Evolutionary conservation across 2,888 invertebrate genomes (phyloP).

Genomic region (Byasa hedistus): DNA sequence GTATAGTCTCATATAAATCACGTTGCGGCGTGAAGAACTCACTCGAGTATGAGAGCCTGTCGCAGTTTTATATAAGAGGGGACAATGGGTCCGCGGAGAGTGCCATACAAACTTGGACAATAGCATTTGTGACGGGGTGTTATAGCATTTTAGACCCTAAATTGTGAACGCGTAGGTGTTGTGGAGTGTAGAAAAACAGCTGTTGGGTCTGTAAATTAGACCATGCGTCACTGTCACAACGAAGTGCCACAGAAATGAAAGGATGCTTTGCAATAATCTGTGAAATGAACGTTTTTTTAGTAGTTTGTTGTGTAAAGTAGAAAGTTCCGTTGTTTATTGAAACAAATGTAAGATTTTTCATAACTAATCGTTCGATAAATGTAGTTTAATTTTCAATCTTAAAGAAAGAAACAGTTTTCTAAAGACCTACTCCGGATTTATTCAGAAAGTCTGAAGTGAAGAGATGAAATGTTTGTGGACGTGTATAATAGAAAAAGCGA

Average conservation of each 20-base stretch:
- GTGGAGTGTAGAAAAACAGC: slow-evolving; percentile 39
- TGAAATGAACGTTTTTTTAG: slow-evolving; percentile 59
- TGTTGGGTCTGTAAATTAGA: slow-evolving; percentile 65
- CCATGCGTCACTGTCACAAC: slow-evolving; percentile 69
- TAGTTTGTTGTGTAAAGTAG: not conserved
- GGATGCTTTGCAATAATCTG: slow-evolving; percentile 66
- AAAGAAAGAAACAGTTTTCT: not conserved
- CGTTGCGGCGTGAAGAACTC: slow-evolving; percentile 47
- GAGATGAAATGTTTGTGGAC: too few relatives aligned
- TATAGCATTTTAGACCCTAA: slow-evolving; percentile 47
- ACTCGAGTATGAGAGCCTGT: slow-evolving; percentile 48
- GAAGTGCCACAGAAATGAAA: slow-evolving; percentile 50
- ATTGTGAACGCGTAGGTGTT: slow-evolving; percentile 37
- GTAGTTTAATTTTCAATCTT: not conserved
- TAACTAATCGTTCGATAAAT: too few relatives aligned
- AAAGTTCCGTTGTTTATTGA: not conserved
- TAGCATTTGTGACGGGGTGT: slow-evolving; percentile 31
- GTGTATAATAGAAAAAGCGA: too few relatives aligned
- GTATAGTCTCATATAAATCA: slow-evolving; percentile 51
- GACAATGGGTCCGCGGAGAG: slow-evolving; percentile 61
- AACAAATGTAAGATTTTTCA: not conserved
- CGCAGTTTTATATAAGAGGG: slow-evolving; percentile 62
- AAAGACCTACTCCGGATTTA: not conserved
- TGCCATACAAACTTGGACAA: slow-evolving; percentile 47
- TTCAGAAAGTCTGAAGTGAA: not conserved